These are phyloP conservation scores for Ranitomeya imitator DNA, from an alignment of 2,113 vertebrate species.

Conservation along the genomic window DNA sequence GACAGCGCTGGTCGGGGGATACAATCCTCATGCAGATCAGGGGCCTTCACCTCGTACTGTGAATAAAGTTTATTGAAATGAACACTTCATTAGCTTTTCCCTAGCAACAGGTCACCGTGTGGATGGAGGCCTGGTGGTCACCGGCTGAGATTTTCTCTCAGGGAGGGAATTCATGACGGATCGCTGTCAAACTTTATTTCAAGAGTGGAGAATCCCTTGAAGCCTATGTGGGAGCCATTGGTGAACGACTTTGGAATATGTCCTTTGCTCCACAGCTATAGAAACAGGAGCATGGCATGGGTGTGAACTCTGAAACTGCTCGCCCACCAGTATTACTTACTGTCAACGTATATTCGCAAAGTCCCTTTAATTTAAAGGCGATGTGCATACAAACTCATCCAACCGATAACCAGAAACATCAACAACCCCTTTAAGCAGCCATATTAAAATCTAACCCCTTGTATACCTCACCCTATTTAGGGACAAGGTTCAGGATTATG, in stretches of 20 bases:
- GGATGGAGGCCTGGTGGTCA: neutral
- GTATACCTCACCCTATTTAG: neutral
- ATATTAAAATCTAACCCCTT: neutral
- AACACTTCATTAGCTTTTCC: neutral
- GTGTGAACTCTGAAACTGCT: too few relatives aligned
- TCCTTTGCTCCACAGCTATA: neutral
- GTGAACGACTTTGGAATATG: neutral
- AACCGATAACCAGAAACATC: too few relatives aligned
- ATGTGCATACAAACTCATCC: too few relatives aligned
- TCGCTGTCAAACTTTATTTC: neutral
- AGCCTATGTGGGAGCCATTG: neutral
- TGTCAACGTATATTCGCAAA: too few relatives aligned
- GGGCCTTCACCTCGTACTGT: neutral
- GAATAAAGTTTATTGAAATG: constrained; percentile 1
- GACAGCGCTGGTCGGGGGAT: neutral
- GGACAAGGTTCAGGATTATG: neutral
- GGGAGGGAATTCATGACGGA: neutral
- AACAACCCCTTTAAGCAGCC: neutral
- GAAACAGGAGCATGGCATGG: too few relatives aligned
- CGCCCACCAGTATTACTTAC: too few relatives aligned
- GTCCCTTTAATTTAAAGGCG: too few relatives aligned
- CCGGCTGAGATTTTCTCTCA: neutral
- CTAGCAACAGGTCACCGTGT: neutral
- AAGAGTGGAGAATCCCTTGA: neutral
- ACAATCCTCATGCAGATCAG: neutral